These are phyloP conservation scores for Malacoctenus gilli DNA, from an alignment of 2,797 vertebrate genomes.

Conservation along the genomic window DNA sequence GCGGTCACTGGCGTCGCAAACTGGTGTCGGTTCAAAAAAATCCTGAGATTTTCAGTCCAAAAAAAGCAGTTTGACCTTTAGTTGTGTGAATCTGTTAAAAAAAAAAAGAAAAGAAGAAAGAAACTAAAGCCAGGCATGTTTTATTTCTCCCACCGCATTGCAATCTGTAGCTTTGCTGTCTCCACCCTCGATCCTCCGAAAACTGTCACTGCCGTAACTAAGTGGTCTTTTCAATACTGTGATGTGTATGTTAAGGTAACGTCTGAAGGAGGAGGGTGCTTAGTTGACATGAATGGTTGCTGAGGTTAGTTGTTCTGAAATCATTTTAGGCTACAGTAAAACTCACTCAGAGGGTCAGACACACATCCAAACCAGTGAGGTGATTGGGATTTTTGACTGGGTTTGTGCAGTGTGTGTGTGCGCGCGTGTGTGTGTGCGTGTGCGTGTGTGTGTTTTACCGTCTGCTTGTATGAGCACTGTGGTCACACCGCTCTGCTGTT, in stretches of 20 bases:
- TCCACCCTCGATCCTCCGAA: slow-evolving; percentile 27
- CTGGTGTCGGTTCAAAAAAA: slow-evolving; percentile 43
- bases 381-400: slow-evolving; percentile 16
- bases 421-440: slow-evolving; percentile 49
- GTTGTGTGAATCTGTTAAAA: slow-evolving; percentile 46
- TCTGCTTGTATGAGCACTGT: slow-evolving; percentile 54
- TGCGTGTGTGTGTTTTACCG: slow-evolving; percentile 41
- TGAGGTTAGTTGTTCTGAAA: slow-evolving; percentile 25
- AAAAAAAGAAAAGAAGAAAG: too few relatives aligned
- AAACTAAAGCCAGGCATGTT: slow-evolving; percentile 37
- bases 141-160: slow-evolving; percentile 15
- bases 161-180: slow-evolving; percentile 44
- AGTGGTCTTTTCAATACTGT: slow-evolving; percentile 64
- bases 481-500: slow-evolving; percentile 59
- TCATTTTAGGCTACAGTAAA: slow-evolving; percentile 31
- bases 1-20: slow-evolving; percentile 21
- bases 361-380: slow-evolving; percentile 33
- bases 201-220: slow-evolving; percentile 65
- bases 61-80: slow-evolving; percentile 36
- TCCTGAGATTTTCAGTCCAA: slow-evolving; percentile 17
- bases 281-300: slow-evolving; percentile 24
- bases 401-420: slow-evolving; percentile 40
- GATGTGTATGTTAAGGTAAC: slow-evolving; percentile 42
- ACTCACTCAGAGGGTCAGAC: slow-evolving; percentile 10
- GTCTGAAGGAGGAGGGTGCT: slow-evolving; percentile 14